phyloP scores from a whole-genome alignment of 2,888 invertebrate genomes.

The Amblyjoppa proteus region DNA sequence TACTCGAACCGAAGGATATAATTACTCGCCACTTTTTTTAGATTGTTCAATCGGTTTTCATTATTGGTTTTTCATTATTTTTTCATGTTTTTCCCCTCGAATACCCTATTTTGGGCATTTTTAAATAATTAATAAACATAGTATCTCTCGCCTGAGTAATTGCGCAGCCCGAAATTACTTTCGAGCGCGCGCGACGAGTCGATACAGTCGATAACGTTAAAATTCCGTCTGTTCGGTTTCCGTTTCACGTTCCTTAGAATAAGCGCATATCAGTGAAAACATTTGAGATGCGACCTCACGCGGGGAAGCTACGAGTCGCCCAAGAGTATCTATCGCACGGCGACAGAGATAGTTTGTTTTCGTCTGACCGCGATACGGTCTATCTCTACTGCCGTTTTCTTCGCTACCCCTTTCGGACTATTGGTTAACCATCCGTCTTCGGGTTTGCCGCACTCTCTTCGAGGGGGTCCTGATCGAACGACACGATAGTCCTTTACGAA shows the following conservation, averaged over 20 bases:
- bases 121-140: too few species aligned
- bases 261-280: neutral
- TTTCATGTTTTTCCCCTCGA: too few species aligned
- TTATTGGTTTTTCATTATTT: too few species aligned
- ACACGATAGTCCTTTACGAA: slow-evolving; percentile 52
- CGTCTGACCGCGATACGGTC: slow-evolving; percentile 37
- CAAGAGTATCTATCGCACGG: slow-evolving; percentile 3
- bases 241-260: neutral
- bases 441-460: slow-evolving; percentile 56
- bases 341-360: slow-evolving; percentile 24
- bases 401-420: slow-evolving; percentile 69
- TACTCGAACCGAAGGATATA: too few species aligned
- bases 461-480: slow-evolving; percentile 38
- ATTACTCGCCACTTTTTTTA: too few species aligned
- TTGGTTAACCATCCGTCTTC: slow-evolving; percentile 80
- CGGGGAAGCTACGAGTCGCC: neutral
- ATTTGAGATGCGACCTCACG: neutral
- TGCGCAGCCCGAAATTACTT: too few species aligned
- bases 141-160: too few species aligned
- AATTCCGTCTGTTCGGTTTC: too few species aligned
- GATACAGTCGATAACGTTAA: too few species aligned
- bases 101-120: too few species aligned
- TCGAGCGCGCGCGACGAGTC: too few species aligned
- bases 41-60: too few species aligned
- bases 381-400: slow-evolving; percentile 27